Conservation (phyloP, 2,888 invertebrate species). For the Cantharis rustica region DNA sequence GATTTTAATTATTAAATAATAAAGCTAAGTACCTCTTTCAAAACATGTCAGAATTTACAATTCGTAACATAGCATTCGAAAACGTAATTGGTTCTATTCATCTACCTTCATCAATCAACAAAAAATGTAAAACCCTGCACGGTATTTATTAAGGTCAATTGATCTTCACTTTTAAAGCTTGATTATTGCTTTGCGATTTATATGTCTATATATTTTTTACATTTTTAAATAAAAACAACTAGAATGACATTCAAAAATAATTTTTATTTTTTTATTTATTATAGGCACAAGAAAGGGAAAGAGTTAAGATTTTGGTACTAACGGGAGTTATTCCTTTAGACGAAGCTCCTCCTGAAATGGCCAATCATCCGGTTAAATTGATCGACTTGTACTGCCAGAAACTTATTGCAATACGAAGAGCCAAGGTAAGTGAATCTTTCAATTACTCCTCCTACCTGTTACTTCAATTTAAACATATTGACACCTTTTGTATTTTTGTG, state of each 20-base stretch:
- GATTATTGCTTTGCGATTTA: not conserved
- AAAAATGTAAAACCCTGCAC: not conserved
- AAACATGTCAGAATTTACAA: constrained; percentile 1
- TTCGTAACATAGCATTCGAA: constrained; percentile 7
- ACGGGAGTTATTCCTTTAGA: constrained; percentile 69
- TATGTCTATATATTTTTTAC: not conserved
- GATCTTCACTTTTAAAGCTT: constrained; percentile 5
- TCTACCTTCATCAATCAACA: constrained; percentile 5
- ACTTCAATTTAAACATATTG: not conserved
- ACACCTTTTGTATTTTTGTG: not conserved
- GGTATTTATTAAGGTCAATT: constrained; percentile 16
- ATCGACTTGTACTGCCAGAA: constrained; percentile 61
- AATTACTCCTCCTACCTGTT: not conserved
- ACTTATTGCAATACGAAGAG: constrained; percentile 58
- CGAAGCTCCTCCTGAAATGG: constrained; percentile 69
- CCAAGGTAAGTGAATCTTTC: constrained; percentile 53
- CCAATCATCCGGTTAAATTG: constrained; percentile 70
- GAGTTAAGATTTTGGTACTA: constrained; percentile 70
- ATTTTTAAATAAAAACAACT: not conserved
- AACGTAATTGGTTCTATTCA: constrained; percentile 18
- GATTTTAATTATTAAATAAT: not conserved
- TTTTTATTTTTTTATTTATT: not conserved
- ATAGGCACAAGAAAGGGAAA: constrained; percentile 65
- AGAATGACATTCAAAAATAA: not conserved
- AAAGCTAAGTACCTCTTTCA: not conserved